A percentile compares a stretch with the other conserved stretches of the same genome.
These are phyloP conservation scores for Pseudorectes ferrugineus DNA, from an alignment of 2,113 vertebrate genomes.

Conservation along the genomic window DNA sequence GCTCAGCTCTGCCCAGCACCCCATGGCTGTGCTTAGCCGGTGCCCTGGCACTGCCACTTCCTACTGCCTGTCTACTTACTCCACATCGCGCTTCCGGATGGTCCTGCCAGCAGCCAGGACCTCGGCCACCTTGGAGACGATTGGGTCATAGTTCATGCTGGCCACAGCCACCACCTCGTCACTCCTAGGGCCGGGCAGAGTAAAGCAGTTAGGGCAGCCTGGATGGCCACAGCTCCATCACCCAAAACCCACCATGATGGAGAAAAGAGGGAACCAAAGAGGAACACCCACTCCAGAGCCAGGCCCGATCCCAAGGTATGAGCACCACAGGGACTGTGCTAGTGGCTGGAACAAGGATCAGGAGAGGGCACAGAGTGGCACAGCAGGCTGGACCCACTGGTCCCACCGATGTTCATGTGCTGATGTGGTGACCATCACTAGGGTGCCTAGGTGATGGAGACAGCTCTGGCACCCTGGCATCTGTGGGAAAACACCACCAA, in stretches of 20 bases:
- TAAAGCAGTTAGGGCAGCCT: neutral
- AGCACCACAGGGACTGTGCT: neutral
- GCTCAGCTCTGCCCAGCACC: neutral
- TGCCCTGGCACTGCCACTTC: neutral
- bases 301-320: neutral
- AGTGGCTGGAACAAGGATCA: neutral
- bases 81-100: slow-evolving; percentile 94
- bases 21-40: fast-evolving
- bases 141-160: slow-evolving; percentile 98
- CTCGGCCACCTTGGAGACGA: slow-evolving; percentile 95
- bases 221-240: neutral
- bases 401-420: fast-evolving
- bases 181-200: slow-evolving; percentile 70
- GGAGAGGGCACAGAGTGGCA: neutral
- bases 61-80: slow-evolving; percentile 79
- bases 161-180: slow-evolving; percentile 96
- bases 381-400: neutral
- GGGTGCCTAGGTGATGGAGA: neutral
- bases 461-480: neutral
- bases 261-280: neutral
- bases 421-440: neutral
- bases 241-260: neutral
- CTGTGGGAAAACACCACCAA: neutral
- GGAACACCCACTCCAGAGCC: neutral
- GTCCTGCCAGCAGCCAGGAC: slow-evolving; percentile 88